These are phyloP conservation scores for Tetramorium bicarinatum DNA, from an alignment of 2,888 invertebrate species.

Conservation along the genomic window DNA sequence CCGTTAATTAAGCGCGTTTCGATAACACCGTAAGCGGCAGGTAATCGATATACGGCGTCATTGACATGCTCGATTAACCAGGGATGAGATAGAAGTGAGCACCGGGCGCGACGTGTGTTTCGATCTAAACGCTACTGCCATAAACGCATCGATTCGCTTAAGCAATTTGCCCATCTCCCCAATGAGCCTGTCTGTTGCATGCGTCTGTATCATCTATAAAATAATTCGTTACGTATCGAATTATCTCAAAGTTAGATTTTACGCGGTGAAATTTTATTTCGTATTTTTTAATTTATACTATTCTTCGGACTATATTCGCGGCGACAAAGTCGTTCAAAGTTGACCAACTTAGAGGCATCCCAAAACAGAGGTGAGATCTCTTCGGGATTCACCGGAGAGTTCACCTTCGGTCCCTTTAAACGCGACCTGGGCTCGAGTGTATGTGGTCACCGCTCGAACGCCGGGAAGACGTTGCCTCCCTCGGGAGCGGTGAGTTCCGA, in stretches of 20 bases:
- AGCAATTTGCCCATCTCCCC: background rate
- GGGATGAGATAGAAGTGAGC: constrained; percentile 52
- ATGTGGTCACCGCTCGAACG: constrained; percentile 57
- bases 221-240: background rate
- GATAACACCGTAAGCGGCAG: constrained; percentile 71
- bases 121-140: constrained; percentile 58
- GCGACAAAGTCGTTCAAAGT: constrained; percentile 63
- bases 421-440: constrained; percentile 15
- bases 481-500: constrained; percentile 57
- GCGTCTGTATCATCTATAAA: background rate
- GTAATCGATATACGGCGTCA: constrained; percentile 74
- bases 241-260: background rate
- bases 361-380: constrained; percentile 64
- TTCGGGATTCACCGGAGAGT: constrained; percentile 37
- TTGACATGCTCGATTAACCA: constrained; percentile 64
- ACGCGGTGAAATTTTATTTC: background rate
- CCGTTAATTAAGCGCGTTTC: constrained; percentile 74
- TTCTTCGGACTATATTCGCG: constrained; percentile 54
- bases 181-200: too few relatives aligned
- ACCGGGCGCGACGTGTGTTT: constrained; percentile 37
- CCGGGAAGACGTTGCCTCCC: constrained; percentile 55
- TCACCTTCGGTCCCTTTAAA: constrained; percentile 50
- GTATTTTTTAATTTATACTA: constrained; percentile 10
- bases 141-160: constrained; percentile 41
- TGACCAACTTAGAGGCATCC: constrained; percentile 28